Evolutionary conservation across 2,888 invertebrate species (phyloP).

Genomic region (Tridacna gigas): DNA sequence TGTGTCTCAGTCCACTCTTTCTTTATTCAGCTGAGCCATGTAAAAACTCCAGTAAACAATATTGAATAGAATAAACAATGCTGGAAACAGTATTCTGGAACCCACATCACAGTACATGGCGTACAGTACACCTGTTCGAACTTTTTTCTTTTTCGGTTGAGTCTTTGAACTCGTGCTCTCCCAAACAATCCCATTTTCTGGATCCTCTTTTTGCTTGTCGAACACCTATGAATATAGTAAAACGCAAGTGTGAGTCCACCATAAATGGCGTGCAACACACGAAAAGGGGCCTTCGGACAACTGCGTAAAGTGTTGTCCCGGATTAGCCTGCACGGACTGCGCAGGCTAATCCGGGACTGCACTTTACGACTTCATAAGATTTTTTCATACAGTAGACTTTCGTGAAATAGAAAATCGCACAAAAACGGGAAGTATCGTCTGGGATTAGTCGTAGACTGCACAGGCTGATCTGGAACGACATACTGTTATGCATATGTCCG

Average conservation of each 20-base stretch:
- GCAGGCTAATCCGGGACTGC: too few species aligned
- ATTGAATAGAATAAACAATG: conserved; percentile 74
- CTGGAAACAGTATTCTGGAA: conserved; percentile 78
- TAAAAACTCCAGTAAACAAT: conserved; percentile 75
- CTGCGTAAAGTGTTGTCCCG: too few species aligned
- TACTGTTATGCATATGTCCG: too few species aligned
- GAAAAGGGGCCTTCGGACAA: too few species aligned
- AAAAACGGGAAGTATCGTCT: too few species aligned
- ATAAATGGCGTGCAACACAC: too few species aligned
- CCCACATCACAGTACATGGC: conserved; percentile 79
- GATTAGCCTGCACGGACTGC: too few species aligned
- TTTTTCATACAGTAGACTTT: too few species aligned
- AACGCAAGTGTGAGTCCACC: neutral
- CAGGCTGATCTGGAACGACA: too few species aligned
- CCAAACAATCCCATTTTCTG: conserved; percentile 9
- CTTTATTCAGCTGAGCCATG: conserved; percentile 40
- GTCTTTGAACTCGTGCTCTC: conserved; percentile 1
- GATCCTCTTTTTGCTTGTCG: conserved; percentile 22
- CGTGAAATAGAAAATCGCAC: too few species aligned
- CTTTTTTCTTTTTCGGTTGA: conserved; percentile 39
- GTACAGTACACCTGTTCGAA: conserved; percentile 68
- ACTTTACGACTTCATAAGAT: too few species aligned
- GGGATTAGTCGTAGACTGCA: too few species aligned
- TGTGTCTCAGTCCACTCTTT: neutral
- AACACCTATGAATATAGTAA: neutral